Evolutionary conservation across 2,113 vertebrate genomes (phyloP), one percentile per base, ranked within the genome.

Genomic region (Otis tarda): DNA sequence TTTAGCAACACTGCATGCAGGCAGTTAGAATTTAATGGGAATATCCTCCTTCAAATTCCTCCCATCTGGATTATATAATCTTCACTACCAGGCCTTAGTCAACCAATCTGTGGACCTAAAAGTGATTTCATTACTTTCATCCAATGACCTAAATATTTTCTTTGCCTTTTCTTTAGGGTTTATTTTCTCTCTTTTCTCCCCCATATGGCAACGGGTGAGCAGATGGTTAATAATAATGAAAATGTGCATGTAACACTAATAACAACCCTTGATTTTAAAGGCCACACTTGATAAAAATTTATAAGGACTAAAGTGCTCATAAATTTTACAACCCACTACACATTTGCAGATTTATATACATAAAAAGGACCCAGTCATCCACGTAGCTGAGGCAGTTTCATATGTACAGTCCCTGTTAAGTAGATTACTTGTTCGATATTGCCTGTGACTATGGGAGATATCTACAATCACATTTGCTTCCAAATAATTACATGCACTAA

Each of bases 201-300:
- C 21, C 21, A 10, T 35, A 75, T 78, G 24, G 43, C 19, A 75
- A 86, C 61, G 33, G 10, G 10, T 50, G 45, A 89, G 27, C 53
- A 82, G 65, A 84, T 45, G 17, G 55, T 85, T 95, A 90, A 95
- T 64, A 95, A 69, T 49, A 90, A 95, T 70, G 68, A 94, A 93
- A 90, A 90, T 74, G 47, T 45, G 53, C 63, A 84, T n/a, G 77
- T 84, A 97, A 94, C 15, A 82, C 70, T 63, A 96, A 90, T 89
- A 88, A 89, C 94, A 85, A 94, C n/a, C 37, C 83, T 96, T 75
- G 53, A n/a, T 94, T 97, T 97, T 96, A 97, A 97, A 97, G 87
- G 81, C 81, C 57, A 95, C 81, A 94, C 57, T 91, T 94, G 69
- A 94, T 93, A 96, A 96, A 95, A 97, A 97, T 95, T 95, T 97